Evolutionary conservation across 2,113 vertebrate genomes (phyloP).

Genomic region (Haemorhous mexicanus): DNA sequence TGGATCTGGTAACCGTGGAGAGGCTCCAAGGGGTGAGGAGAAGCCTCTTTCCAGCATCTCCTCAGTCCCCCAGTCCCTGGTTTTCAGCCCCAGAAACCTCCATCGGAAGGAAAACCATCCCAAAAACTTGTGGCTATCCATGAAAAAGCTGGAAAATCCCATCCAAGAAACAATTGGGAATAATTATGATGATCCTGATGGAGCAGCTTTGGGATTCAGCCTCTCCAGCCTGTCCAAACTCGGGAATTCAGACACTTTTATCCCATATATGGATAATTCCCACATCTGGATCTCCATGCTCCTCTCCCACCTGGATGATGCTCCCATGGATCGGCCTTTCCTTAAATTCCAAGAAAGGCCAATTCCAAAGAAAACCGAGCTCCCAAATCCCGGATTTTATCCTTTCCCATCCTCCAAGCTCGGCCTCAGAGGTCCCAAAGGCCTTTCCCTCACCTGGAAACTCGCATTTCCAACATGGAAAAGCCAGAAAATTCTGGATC

Average conservation of each 20-base stretch:
- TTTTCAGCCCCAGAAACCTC: neutral
- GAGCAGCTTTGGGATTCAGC: neutral
- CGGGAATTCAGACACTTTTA: neutral
- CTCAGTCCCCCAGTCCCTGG: rapidly evolving
- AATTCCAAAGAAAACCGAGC: rapidly evolving
- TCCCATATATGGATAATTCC: rapidly evolving
- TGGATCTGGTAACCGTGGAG: neutral
- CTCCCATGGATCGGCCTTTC: rapidly evolving
- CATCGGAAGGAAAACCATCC: neutral
- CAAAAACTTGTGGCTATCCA: rapidly evolving
- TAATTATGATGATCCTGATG: rapidly evolving
- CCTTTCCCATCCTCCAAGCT: neutral
- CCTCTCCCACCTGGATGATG: neutral
- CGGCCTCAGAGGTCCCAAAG: rapidly evolving
- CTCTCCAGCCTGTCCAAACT: neutral
- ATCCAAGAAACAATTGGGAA: rapidly evolving
- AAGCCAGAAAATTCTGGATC: rapidly evolving
- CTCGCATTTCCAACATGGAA: rapidly evolving
- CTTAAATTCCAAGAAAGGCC: neutral
- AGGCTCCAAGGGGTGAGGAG: neutral
- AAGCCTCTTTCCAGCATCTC: neutral
- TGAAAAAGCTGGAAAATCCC: neutral
- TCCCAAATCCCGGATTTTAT: neutral
- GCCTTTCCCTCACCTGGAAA: neutral
- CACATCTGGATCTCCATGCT: neutral